Evolutionary conservation across 2,888 invertebrate genomes (phyloP).

Genomic region (Dolichopus griseipennis): DNA sequence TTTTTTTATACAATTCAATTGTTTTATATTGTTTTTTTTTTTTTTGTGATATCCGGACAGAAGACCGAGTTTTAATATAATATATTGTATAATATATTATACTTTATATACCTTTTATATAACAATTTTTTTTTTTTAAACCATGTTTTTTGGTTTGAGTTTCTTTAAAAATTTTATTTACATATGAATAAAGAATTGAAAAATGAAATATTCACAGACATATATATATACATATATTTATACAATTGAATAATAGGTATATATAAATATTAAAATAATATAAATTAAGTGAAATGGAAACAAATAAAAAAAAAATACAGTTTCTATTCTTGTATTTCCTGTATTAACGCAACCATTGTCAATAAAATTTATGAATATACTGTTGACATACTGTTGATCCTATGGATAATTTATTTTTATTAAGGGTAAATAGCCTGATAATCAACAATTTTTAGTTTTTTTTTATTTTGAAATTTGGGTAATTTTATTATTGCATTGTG

Average conservation of each 20-base stretch:
- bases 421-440: not conserved
- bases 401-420: not conserved
- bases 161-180: conserved; percentile 2
- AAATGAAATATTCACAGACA: not conserved
- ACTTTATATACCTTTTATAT: too few species aligned
- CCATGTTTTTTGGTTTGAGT: not conserved
- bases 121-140: not conserved
- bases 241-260: not conserved
- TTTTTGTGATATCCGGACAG: too few species aligned
- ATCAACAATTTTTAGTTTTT: not conserved
- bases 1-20: not conserved
- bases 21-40: not conserved
- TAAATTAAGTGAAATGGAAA: not conserved
- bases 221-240: too few species aligned
- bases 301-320: not conserved
- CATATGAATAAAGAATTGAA: not conserved
- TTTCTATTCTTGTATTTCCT: not conserved
- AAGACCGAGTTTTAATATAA: too few species aligned
- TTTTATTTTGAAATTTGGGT: too few species aligned
- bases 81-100: too few species aligned
- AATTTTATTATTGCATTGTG: too few species aligned
- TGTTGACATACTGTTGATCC: conserved; percentile 6
- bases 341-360: not conserved
- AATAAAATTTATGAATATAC: conserved; percentile 3
- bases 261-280: not conserved